Evolutionary conservation across 2,797 vertebrate species (phyloP).

Genomic region (Chrosomus eos): DNA sequence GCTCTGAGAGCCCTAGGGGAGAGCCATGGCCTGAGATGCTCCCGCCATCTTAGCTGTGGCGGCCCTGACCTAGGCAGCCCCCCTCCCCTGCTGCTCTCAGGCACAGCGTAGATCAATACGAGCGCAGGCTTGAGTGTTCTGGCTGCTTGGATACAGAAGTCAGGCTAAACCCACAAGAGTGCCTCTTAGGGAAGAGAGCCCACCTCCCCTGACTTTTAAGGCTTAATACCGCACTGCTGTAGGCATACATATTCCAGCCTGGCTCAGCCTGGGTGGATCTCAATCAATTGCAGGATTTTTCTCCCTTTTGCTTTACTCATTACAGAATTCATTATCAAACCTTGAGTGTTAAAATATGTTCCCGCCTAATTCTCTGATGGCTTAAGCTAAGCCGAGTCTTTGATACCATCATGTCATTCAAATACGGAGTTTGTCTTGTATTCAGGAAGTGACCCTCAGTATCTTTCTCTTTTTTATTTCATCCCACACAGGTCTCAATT

Average conservation of each 20-base stretch:
- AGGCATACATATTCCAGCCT: constrained; percentile 33
- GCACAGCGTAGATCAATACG: constrained; percentile 74
- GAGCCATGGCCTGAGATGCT: constrained; percentile 76
- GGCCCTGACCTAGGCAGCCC: constrained; percentile 72
- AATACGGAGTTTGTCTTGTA: constrained; percentile 47
- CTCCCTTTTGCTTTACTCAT: constrained; percentile 53
- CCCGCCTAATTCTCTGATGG: constrained; percentile 23
- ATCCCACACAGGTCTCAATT: constrained; percentile 73
- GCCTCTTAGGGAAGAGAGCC: constrained; percentile 45
- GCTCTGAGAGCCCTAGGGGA: constrained; percentile 70
- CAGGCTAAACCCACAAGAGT: constrained; percentile 51
- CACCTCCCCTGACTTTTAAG: constrained; percentile 52
- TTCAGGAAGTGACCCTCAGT: constrained; percentile 53
- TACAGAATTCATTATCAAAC: constrained; percentile 43
- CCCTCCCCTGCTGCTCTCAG: constrained; percentile 48
- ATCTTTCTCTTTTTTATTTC: constrained; percentile 17
- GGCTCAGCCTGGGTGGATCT: constrained; percentile 36
- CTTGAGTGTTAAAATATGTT: constrained; percentile 23
- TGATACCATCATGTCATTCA: constrained; percentile 39
- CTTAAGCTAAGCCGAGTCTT: constrained; percentile 40
- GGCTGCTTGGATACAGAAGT: constrained; percentile 71
- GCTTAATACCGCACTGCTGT: constrained; percentile 39
- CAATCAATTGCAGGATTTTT: constrained; percentile 43
- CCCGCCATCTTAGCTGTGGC: constrained; percentile 80
- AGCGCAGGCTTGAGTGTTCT: constrained; percentile 78